Percentiles rank a stretch among this genome's conserved stretches.
Evolutionary conservation across 2,797 vertebrate species (phyloP).

Genomic region (Anguilla marmorata): DNA sequence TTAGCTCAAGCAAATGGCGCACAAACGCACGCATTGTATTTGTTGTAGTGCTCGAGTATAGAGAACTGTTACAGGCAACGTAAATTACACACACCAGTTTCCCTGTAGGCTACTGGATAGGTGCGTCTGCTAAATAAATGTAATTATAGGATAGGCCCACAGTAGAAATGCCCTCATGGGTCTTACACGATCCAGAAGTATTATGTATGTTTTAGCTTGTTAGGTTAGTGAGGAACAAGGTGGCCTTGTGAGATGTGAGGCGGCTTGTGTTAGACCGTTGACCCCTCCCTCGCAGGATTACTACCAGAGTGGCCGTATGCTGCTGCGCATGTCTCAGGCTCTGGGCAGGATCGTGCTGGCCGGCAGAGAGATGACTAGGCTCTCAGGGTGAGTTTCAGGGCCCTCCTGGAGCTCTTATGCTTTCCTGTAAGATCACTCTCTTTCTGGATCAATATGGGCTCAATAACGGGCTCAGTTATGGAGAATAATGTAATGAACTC

Average conservation of each 20-base stretch:
- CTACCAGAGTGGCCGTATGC: conserved; percentile 98
- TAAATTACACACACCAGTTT: not conserved
- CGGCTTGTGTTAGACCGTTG: not conserved
- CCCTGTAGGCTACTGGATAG: not conserved
- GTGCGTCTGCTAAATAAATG: too few relatives aligned
- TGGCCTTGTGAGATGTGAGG: not conserved
- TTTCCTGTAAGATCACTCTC: not conserved
- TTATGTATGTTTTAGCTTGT: not conserved
- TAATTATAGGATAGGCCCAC: not conserved
- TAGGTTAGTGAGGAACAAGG: not conserved
- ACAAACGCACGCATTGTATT: not conserved
- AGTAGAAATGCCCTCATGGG: too few relatives aligned
- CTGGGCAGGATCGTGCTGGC: conserved; percentile 95
- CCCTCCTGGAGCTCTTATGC: not conserved
- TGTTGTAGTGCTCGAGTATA: not conserved
- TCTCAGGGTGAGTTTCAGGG: conserved; percentile 82
- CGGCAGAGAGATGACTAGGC: conserved; percentile 95
- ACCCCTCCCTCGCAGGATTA: conserved; percentile 80
- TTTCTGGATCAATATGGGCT: not conserved
- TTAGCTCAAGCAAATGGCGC: not conserved
- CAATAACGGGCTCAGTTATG: not conserved
- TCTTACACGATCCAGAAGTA: not conserved
- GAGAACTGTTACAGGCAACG: not conserved
- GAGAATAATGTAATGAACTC: not conserved
- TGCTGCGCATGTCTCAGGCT: conserved; percentile 95